Evolutionary conservation across 2,888 invertebrate species (phyloP), one percentile per base, ranked within the genome.

Genomic region (Dryococelus australis): DNA sequence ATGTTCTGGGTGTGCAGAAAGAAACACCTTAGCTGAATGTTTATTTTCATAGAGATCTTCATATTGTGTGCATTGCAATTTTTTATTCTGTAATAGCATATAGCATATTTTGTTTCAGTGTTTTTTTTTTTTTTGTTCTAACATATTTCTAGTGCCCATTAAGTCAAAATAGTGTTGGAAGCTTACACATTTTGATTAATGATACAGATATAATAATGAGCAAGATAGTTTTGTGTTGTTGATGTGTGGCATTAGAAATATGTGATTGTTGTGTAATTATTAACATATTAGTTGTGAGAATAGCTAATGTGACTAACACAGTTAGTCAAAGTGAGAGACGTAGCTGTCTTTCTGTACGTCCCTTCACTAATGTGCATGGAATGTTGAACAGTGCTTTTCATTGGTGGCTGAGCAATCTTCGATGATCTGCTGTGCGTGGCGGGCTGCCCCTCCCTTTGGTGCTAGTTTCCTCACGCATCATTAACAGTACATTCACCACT

Each of bases 291-390:
- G 65, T 65, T 65, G 65, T 65, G 65, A 65, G n/a, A 65, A 65
- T 65, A 65, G 65, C 65, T 65, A n/a, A 65, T 65, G 65, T 65
- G 65, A 65, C 65, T 65, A 65, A 65, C 26, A 84, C 84, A 43
- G 24, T 43, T 26, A 43, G 28, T 35, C 20, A 27, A 35, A 83
- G 81, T 83, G 83, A 83, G 13, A 83, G 83, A 47, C 20, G 85
- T 85, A 51, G 47, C 43, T 28, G 35, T 83, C 83, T 83, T 83
- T 43, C 43, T 83, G 28, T 35, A 83, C 43, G 83, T 83, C 83
- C 83, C 83, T 83, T 83, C 83, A 83, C 83, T 83, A 83, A 83
- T 83, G 28, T 83, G 83, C 83, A 83, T 83, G 83, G 65, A 65
- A 65, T 65, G 65, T 65, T 8, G 65, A 65, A 65, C 20, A 65